Evolutionary conservation across 1,140 invertebrate genomes (phyloP), one percentile per base, ranked within the genome.

Genomic region (Zaprionus tsacasi): DNA sequence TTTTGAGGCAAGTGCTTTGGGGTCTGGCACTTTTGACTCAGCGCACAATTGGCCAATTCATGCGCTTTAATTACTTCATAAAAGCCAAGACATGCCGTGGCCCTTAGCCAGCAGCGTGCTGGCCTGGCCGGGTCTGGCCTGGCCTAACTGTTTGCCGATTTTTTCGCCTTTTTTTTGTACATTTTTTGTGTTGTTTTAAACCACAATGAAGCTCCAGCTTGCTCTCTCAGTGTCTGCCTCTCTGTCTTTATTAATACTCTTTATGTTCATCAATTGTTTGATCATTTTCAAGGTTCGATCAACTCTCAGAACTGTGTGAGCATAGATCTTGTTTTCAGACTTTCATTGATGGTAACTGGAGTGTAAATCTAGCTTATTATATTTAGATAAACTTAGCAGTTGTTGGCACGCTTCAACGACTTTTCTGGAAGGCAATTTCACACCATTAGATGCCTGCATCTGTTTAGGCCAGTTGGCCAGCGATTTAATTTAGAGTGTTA

Each of bases 1-100:
- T 76, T 74, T 52, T 35, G 60, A 60, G 30, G 55, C 30, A 65
- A 65, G 21, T 71, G 73, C 61, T 65, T 45, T 65, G 60, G 61
- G 67, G 58, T 61, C 56, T 71, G 55, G 17, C 60, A 65, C 60
- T 66, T 65, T 71, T 55, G 61, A 60, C 68, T 78, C 56, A 71
- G 56, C 57, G 59, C 80, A 88, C 73, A 88, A 87, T 85, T 88
- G 85, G 81, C 83, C 83, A 88, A 88, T 87, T 88, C 83, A 88
- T 88, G 83, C 85, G 80, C 83, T 88, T 88, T 89, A 88, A 88
- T 88, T 88, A 88, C 83, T 88, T 89, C 78, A 88, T 88, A 89
- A 83, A 78, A 79, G 64, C 64, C 67, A 71, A 79, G 69, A 73
- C 59, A 70, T 65, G 54, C 33, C 56, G 59, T 76, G 73, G 80